Evolutionary conservation across 2,113 vertebrate genomes (phyloP), one percentile per base, ranked within the genome.

Genomic region (Origma solitaria): DNA sequence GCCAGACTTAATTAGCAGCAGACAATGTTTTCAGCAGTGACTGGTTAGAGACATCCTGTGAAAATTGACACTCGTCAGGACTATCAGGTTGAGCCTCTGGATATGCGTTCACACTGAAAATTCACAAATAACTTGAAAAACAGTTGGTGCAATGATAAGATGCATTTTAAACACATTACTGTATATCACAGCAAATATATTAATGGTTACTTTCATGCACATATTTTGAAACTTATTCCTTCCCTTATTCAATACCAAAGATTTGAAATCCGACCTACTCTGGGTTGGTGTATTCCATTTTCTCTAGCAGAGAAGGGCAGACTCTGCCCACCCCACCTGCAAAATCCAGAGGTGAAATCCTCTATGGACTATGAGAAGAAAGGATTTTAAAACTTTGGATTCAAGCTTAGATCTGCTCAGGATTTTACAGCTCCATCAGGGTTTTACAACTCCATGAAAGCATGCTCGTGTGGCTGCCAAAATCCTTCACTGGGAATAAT

Each of bases 1-100:
- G 85, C 76, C 86, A 94, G 85, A 83, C 93, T 92, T 93, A 81
- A 95, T 95, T 94, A 95, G 60, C 82, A 88, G 5, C 68, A 88
- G 80, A 19, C 50, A 77, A 40, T 47, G 49, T 83, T 96, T 96
- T 90, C 85, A 70, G 49, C 75, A 92, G 72, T 78, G 90, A 75
- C 76, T 92, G 81, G 35, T 85, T 80, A 40, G 68, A 96, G 78
- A 93, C 38, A 81, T 78, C 56, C 47, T 94, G 87, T 92, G 95
- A 96, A 96, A 97, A 93, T 0, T 54, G 80, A 77, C n/a, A 4
- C 68, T 70, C 85, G 56, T 51, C 22, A 75, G 31, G 79, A 60
- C 64, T 77, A 71, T 81, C 76, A 68, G 44, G 61, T 79, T 92
- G 84, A 88, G 87, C 84, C 94, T 93, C 85, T 94, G 88, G 88